These are phyloP conservation scores for Trissolcus brochymenae DNA, from an alignment of 2,888 invertebrate genomes.

Conservation along the genomic window DNA sequence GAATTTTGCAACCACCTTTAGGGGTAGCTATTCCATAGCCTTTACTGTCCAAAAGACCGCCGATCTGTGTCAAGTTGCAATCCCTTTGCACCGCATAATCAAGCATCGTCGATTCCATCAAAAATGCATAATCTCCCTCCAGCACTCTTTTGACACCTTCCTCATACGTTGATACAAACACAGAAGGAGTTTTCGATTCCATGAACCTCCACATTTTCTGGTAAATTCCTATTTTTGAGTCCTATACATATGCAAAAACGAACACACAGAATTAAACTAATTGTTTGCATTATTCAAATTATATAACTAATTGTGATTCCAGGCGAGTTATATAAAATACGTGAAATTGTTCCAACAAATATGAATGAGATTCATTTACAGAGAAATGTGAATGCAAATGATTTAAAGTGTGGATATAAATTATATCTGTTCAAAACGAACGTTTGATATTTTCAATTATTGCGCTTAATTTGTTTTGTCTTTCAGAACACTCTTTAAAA, in stretches of 20 bases:
- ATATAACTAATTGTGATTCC: background rate
- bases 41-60: constrained; percentile 88
- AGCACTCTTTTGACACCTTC: constrained; percentile 93
- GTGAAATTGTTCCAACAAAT: background rate
- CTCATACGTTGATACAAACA: constrained; percentile 92
- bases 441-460: background rate
- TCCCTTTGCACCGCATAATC: constrained; percentile 97
- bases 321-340: background rate
- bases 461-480: too few relatives aligned
- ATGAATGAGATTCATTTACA: background rate
- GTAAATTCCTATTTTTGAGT: constrained; percentile 92
- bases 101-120: constrained; percentile 98
- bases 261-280: background rate
- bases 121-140: constrained; percentile 94
- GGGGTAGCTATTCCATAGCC: constrained; percentile 98
- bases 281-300: background rate
- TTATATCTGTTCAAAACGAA: background rate
- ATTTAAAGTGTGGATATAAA: background rate
- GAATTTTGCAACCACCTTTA: constrained; percentile 81
- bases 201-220: constrained; percentile 97
- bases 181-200: constrained; percentile 86
- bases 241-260: constrained; percentile 77
- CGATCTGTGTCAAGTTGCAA: constrained; percentile 98
- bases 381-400: background rate
- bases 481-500: background rate